Evolutionary conservation across 2,888 invertebrate species (phyloP), one percentile per base, ranked within the genome.

Genomic region (Agrochola circellaris): DNA sequence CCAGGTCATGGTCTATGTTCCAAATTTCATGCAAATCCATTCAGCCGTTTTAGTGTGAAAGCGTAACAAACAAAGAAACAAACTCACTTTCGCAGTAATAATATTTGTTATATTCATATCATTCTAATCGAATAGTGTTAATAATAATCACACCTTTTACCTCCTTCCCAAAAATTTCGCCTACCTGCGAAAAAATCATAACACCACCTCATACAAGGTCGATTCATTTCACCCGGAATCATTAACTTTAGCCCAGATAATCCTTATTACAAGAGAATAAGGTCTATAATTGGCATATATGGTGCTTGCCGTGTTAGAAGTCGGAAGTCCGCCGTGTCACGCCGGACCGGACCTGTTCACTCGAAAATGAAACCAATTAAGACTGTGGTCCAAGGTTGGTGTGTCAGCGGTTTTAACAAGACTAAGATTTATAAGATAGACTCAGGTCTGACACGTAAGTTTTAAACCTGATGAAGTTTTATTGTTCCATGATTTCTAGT

Each of bases 331-430:
- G 87, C 89, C 89, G 90, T 93, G 95, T 94, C 94, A 93, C 90
- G 89, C 90, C 86, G 92, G 91, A 89, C 92, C 90, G 93, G 93
- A 94, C 95, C 95, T 96, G 96, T 93, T 96, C 95, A 93, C 93
- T 95, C 90, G 92, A 95, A 96, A 96, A 96, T 96, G 96, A 96
- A 96, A 96, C 96, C 96, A 96, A 96, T 96, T 95, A 96, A 84
- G 93, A 81, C 86, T 86, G 81, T 92, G 94, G 95, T 88, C 70
- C 79, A 92, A 93, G 89, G 88, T 81, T 85, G 5, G 71, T 81
- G 86, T 68, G 34, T 62, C 13, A 84, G 89, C 89, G 91, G 72
- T 65, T 80, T 78, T 58, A 34, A 0, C 5, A 60, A 38, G 6
- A 26, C 30, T 15, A 30, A 38, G 7, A n/a, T 51, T 26, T 15